These are phyloP conservation scores for fruit fly (Drosophila melanogaster) DNA, from an alignment of 1,140 invertebrate genomes.

Conservation along the genomic window Release_6_plus_ISO1_MT NT_037436.4:7877501-7878000, in stretches of 20 bases:
- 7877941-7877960: conserved; percentile 21
- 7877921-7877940: conserved; percentile 66
- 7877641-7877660: conserved; percentile 4
- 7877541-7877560: conserved; percentile 49
- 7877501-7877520: neutral
- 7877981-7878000: conserved; percentile 78
- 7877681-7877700: no score
- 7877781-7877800: conserved; percentile 79
- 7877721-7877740: neutral
- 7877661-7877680: conserved; percentile 3
- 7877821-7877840: conserved; percentile 81
- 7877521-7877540: conserved; percentile 1
- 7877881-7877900: neutral
- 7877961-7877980: conserved; percentile 32
- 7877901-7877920: conserved; percentile 50
- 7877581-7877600: conserved; percentile 57
- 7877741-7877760: neutral
- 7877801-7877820: conserved; percentile 82
- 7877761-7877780: conserved; percentile 39
- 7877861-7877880: neutral
- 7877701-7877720: neutral
- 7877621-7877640: neutral
- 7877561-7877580: conserved; percentile 80
- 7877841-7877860: conserved; percentile 46
- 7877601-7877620: conserved; percentile 21